These are phyloP conservation scores for Hirtodrosophila confusa DNA, from an alignment of 2,888 invertebrate species.

Conservation along the genomic window DNA sequence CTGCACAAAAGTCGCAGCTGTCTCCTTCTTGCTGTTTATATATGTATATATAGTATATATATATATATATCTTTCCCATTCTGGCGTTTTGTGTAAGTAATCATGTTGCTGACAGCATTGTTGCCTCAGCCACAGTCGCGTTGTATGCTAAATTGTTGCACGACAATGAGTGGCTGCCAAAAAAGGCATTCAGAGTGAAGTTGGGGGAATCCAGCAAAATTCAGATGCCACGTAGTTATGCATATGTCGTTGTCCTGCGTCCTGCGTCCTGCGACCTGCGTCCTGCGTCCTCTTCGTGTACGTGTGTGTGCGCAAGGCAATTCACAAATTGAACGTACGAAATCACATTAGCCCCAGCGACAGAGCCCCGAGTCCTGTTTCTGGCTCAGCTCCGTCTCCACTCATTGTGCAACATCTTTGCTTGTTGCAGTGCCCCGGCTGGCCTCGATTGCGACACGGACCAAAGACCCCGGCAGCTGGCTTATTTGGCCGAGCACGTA, in stretches of 20 bases:
- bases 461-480: slow-evolving; percentile 38
- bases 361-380: slow-evolving; percentile 8
- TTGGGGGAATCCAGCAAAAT: slow-evolving; percentile 32
- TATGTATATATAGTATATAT: slow-evolving; percentile 3
- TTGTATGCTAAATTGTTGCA: slow-evolving; percentile 60
- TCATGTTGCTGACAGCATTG: slow-evolving; percentile 63
- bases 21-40: background rate
- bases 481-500: slow-evolving; percentile 67
- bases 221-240: slow-evolving; percentile 77
- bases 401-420: slow-evolving; percentile 60
- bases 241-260: slow-evolving; percentile 58
- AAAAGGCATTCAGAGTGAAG: slow-evolving; percentile 43
- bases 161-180: slow-evolving; percentile 58
- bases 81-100: slow-evolving; percentile 48
- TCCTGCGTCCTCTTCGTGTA: slow-evolving; percentile 5
- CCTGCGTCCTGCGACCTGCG: slow-evolving; percentile 1
- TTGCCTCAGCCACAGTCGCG: slow-evolving; percentile 50
- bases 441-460: slow-evolving; percentile 55
- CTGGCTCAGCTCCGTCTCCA: background rate
- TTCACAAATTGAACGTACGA: slow-evolving; percentile 78
- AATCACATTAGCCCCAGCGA: slow-evolving; percentile 70
- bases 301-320: slow-evolving; percentile 54
- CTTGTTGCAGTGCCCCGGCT: slow-evolving; percentile 49
- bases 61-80: slow-evolving; percentile 8
- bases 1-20: slow-evolving; percentile 3